These are phyloP conservation scores for Leptobrachium ailaonicum DNA, from an alignment of 2,113 vertebrate genomes.

Conservation along the genomic window DNA sequence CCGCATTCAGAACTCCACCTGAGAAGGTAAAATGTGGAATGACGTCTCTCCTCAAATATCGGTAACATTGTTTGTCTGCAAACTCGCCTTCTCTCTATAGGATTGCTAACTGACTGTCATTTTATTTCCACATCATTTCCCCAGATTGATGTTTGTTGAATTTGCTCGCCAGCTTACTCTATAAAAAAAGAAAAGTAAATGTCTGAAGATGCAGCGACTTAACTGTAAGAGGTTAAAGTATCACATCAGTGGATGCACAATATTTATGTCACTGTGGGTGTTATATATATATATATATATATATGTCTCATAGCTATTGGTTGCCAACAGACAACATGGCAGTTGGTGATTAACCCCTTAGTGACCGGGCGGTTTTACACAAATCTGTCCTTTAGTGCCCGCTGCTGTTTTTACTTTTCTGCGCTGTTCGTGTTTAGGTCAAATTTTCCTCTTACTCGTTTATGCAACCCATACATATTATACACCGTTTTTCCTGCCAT, in stretches of 20 bases:
- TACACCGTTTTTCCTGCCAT: no score
- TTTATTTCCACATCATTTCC: conserved; percentile 32
- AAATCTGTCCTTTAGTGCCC: no score
- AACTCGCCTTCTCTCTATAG: neutral
- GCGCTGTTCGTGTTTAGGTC: no score
- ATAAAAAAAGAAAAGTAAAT: neutral
- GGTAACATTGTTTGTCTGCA: conserved; percentile 6
- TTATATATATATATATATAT: no score
- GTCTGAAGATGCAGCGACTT: neutral
- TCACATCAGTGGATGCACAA: neutral
- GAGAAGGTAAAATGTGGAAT: neutral
- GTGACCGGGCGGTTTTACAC: no score
- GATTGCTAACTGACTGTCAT: conserved; percentile 21
- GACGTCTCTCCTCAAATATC: neutral
- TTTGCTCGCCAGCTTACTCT: neutral
- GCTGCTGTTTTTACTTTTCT: no score
- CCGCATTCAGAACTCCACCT: neutral
- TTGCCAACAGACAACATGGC: no score
- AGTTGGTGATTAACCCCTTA: no score
- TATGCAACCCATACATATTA: no score
- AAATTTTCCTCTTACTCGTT: no score
- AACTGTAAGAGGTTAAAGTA: neutral
- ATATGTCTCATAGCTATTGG: no score
- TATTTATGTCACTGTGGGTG: neutral
- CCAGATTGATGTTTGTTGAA: conserved; percentile 10